These are phyloP conservation scores for Rhagoletis zephyria DNA, from an alignment of 1,140 invertebrate genomes.

Conservation along the genomic window DNA sequence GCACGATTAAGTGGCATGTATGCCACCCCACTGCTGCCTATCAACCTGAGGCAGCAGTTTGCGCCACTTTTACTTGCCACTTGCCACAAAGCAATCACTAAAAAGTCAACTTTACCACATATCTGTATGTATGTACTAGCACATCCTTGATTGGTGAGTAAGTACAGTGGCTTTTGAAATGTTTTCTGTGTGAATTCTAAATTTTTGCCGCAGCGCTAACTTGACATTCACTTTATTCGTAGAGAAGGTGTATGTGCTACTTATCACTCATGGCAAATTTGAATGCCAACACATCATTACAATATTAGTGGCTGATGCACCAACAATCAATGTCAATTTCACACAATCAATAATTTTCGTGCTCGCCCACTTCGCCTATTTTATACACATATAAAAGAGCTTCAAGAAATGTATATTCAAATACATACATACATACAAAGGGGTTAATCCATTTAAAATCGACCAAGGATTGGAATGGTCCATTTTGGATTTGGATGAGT, in stretches of 20 bases:
- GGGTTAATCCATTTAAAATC: no score
- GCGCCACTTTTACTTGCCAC: conserved; percentile 35
- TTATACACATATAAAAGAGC: not conserved
- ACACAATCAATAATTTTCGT: conserved; percentile 11
- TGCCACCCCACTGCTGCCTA: not conserved
- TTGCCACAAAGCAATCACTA: not conserved
- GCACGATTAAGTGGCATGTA: not conserved
- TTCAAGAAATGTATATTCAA: no score
- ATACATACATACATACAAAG: no score
- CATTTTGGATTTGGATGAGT: no score
- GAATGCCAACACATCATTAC: not conserved
- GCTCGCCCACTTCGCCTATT: not conserved
- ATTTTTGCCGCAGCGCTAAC: not conserved
- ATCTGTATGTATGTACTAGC: not conserved
- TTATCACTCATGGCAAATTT: not conserved
- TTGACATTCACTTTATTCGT: conserved; percentile 28
- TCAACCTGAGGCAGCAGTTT: not conserved
- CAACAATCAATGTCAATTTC: not conserved
- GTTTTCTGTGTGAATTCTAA: not conserved
- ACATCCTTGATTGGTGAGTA: not conserved
- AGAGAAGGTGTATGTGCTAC: not conserved
- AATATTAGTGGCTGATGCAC: not conserved
- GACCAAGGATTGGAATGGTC: no score
- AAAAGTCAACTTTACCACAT: not conserved
- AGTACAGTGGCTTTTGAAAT: not conserved